Base-by-base conservation (phyloP, 2,888 invertebrate genomes). In the Halocaridina rubra region DNA sequence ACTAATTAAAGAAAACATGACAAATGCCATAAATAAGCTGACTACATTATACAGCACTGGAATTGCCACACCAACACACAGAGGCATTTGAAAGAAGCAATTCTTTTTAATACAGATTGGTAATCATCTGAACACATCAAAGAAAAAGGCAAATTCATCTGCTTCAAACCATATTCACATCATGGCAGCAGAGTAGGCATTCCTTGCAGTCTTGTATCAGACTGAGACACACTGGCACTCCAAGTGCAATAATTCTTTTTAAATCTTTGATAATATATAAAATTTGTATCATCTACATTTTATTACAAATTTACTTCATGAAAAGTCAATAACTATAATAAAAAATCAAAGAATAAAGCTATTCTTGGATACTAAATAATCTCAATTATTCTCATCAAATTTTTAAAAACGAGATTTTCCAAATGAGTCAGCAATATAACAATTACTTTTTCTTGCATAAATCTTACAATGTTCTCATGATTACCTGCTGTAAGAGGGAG, bases 401-500 rank as follows among this genome's bases (percentile, higher is more conserved):
- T 53, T 10, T n/a, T n/a, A 53, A 16, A 53, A 53, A n/a, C 16
- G 19, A 53, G n/a, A 53, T 53, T 53, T 53, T 53, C 53, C 19
- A 19, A 53, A 53, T 5, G n/a, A 53, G 19, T 53, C 16, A 53
- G 53, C 53, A 53, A 53, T 53, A 16, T 53, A n/a, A 53, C 53
- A n/a, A n/a, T n/a, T 7, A 19, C 53, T n/a, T 53, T 16, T 53
- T 8, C 53, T 53, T 53, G 53, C 53, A 53, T 53, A 53, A n/a
- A 2, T 64, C 64, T 27, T n/a, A 69, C 19, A 29, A n/a, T 76
- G 29, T 30, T 53, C 57, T 75, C 46, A 39, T 75, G 8, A 82
- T 77, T 82, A 82, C 86, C 81, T 72, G 69, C 81, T 82, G 80
- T 86, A 86, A 19, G 86, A 86, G 53, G 86, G 86, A 71, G 86